Evolutionary conservation across 1,140 invertebrate species (phyloP).

Genomic region (Camponotus floridanus): DNA sequence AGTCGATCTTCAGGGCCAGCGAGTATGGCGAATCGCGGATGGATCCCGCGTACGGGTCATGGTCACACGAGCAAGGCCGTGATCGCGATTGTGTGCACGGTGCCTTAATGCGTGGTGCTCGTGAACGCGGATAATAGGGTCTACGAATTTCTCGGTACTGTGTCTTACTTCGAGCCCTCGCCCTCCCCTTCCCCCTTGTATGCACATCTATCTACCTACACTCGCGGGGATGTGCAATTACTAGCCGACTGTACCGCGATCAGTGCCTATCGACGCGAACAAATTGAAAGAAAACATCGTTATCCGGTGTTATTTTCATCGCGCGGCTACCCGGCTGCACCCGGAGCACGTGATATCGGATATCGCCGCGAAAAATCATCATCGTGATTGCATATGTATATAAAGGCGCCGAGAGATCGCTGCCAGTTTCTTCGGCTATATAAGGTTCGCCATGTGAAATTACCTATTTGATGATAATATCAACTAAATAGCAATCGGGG

Average conservation of each 20-base stretch:
- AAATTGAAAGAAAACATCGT: conserved; percentile 75
- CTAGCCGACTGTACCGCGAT: conserved; percentile 4
- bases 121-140: conserved; percentile 76
- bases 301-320: conserved; percentile 70
- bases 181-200: neutral
- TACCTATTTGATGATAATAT: conserved; percentile 62
- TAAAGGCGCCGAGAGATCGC: conserved; percentile 28
- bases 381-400: conserved; percentile 63
- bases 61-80: conserved; percentile 81
- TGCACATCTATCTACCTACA: no score
- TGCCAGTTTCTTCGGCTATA: conserved; percentile 29
- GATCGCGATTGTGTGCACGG: conserved; percentile 79
- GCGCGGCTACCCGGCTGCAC: conserved; percentile 5
- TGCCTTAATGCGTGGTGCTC: conserved; percentile 76
- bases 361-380: conserved; percentile 58
- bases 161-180: conserved; percentile 42
- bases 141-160: conserved; percentile 79
- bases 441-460: conserved; percentile 54
- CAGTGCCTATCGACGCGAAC: conserved; percentile 64
- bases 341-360: conserved; percentile 28
- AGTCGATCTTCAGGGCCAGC: conserved; percentile 79
- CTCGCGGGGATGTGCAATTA: conserved; percentile 63
- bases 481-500: conserved; percentile 57
- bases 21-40: conserved; percentile 78
- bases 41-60: conserved; percentile 74